These are phyloP conservation scores for Andrena flavipes DNA, from an alignment of 2,888 invertebrate genomes.

Conservation along the genomic window DNA sequence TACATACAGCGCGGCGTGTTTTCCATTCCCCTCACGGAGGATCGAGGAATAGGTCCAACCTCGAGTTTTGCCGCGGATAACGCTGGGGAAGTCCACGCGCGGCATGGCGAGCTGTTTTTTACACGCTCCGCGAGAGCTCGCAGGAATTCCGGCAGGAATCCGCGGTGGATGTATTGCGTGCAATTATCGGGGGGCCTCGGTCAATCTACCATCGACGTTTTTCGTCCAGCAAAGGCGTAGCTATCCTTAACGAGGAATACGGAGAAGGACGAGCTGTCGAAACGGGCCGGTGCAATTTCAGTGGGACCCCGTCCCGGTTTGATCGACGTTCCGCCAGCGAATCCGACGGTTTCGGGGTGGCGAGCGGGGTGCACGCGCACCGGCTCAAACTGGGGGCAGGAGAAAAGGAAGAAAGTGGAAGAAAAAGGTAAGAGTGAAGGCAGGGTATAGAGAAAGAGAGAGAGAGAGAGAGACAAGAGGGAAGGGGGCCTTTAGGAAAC, in stretches of 20 bases:
- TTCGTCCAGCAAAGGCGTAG: conserved; percentile 34
- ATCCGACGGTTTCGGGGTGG: conserved; percentile 26
- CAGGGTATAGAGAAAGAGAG: conserved; percentile 3
- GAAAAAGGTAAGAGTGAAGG: conserved; percentile 1
- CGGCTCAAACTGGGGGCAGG: neutral
- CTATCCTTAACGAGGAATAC: conserved; percentile 56
- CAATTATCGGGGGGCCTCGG: conserved; percentile 20
- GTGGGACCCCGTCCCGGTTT: conserved; percentile 47
- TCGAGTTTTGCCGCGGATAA: neutral
- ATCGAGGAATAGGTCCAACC: neutral
- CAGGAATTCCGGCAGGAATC: neutral
- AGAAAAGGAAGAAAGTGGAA: conserved; percentile 5
- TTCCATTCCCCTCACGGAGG: conserved; percentile 6
- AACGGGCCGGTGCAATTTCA: conserved; percentile 57
- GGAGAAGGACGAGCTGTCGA: conserved; percentile 59
- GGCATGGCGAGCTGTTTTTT: neutral
- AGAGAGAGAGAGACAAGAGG: conserved; percentile 9
- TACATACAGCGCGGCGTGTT: neutral
- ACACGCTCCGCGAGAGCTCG: neutral
- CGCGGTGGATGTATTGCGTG: neutral
- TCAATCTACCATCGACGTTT: conserved; percentile 31
- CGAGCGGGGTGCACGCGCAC: conserved; percentile 1
- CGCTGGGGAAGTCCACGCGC: neutral
- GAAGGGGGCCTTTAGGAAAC: conserved; percentile 74
- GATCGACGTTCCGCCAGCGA: conserved; percentile 48